Evolutionary conservation across 2,113 vertebrate species (phyloP).

Genomic region (Xiphophorus couchianus): DNA sequence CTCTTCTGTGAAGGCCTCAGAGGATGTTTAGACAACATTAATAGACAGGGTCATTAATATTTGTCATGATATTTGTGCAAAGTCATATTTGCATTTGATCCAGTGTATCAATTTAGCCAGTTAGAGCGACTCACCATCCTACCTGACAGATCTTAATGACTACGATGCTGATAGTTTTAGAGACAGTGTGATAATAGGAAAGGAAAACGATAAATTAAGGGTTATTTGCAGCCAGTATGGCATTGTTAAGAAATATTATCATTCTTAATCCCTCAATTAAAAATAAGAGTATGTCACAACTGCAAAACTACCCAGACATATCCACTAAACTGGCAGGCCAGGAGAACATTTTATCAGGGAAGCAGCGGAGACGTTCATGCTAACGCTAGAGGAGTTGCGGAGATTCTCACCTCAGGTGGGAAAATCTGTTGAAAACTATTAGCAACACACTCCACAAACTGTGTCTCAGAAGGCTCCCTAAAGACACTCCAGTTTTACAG

Average conservation of each 20-base stretch:
- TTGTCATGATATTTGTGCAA: no score
- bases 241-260: neutral
- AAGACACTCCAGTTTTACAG: neutral
- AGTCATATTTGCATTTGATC: neutral
- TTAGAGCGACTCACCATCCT: neutral
- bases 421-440: neutral
- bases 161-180: neutral
- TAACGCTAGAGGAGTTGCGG: neutral
- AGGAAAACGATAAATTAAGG: neutral
- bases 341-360: neutral
- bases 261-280: neutral
- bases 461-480: neutral
- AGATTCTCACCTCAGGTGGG: neutral
- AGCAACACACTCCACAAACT: neutral
- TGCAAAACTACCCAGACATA: neutral
- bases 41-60: no score
- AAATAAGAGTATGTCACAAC: neutral
- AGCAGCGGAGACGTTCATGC: no score
- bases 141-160: neutral
- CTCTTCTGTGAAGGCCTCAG: no score
- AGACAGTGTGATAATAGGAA: neutral
- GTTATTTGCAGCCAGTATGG: neutral
- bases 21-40: no score
- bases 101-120: neutral
- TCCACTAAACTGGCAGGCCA: neutral